Percentiles rank a stretch among this genome's conserved stretches.
Evolutionary conservation across 2,113 vertebrate genomes (phyloP).

Genomic region (Cavia porcellus): DNA sequence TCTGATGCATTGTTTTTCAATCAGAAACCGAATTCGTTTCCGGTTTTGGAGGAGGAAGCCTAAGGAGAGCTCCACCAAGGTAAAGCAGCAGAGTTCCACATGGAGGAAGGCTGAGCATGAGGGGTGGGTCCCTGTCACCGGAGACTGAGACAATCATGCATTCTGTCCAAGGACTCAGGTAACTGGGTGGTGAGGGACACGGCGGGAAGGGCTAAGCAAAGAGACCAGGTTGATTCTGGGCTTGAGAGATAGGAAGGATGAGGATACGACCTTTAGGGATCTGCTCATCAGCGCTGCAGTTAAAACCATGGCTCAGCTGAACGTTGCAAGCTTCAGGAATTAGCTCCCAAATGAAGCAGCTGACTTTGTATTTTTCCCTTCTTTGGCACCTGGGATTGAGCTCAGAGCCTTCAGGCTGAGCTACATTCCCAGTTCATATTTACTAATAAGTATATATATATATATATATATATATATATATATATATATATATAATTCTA

Average conservation of each 20-base stretch:
- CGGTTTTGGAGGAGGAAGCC: neutral
- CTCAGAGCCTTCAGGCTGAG: neutral
- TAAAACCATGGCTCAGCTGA: neutral
- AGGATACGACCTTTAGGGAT: accelerated
- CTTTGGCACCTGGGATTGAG: neutral
- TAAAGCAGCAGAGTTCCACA: neutral
- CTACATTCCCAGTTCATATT: neutral
- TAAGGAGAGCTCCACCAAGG: neutral
- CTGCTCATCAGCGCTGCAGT: accelerated
- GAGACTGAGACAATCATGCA: neutral
- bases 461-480: too few relatives aligned
- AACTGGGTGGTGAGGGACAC: accelerated
- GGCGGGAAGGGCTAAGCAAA: accelerated
- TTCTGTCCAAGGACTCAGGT: accelerated
- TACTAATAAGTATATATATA: neutral
- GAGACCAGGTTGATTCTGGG: accelerated
- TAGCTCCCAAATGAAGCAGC: accelerated
- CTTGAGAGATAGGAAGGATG: neutral
- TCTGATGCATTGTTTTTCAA: neutral
- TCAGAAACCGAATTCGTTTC: neutral
- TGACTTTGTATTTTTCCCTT: neutral
- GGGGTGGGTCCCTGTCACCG: accelerated
- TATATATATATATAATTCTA: neutral
- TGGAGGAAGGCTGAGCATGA: accelerated
- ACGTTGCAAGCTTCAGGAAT: neutral